Evolutionary conservation across 2,113 vertebrate species (phyloP).

Genomic region (Phoxinus phoxinus): DNA sequence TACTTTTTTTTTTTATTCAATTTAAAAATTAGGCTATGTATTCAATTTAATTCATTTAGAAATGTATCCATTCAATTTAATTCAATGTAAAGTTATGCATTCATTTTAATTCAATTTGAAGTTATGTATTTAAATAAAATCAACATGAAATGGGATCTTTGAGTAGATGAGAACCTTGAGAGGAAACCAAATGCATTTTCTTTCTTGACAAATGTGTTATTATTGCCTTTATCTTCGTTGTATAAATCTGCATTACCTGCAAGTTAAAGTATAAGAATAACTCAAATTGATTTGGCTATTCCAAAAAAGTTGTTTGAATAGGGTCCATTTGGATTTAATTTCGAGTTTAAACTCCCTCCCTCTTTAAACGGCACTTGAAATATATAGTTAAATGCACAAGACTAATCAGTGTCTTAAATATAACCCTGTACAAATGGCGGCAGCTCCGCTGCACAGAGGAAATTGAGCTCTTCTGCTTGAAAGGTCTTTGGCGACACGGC

Average conservation of each 20-base stretch:
- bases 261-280: background rate
- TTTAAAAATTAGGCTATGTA: no score
- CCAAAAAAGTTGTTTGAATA: no score
- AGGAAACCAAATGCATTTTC: no score
- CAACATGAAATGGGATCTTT: no score
- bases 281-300: background rate
- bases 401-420: background rate
- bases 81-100: background rate
- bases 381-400: constrained; percentile 9
- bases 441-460: background rate
- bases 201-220: background rate
- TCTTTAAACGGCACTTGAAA: background rate
- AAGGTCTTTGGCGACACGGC: constrained; percentile 17
- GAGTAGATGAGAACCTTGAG: no score
- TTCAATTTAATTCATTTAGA: background rate
- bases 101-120: background rate
- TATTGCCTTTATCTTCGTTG: background rate
- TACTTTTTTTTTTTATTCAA: no score
- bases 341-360: background rate
- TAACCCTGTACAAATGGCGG: background rate
- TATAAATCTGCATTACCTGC: background rate
- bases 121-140: no score
- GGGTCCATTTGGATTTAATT: background rate
- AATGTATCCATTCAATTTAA: background rate
- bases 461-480: constrained; percentile 22